Conservation (phyloP, 2,113 vertebrate genomes). For the Opisthocomus hoazin region DNA sequence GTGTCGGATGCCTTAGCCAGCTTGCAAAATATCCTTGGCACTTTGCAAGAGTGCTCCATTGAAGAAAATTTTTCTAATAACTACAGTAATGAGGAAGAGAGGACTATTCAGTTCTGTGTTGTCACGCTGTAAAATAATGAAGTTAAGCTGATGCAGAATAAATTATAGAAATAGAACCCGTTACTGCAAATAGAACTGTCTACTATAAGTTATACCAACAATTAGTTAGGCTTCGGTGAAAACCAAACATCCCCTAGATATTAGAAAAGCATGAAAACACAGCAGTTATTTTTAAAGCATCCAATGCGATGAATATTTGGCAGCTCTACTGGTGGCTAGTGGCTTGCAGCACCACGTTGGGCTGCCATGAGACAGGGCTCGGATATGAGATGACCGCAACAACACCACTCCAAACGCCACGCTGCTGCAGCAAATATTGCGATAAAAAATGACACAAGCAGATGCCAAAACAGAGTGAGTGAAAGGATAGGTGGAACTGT, state of each 20-base stretch:
- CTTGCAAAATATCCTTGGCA: background rate
- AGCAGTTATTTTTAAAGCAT: conserved; percentile 46
- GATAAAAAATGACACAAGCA: background rate
- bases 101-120: conserved; percentile 18
- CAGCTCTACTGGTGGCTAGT: conserved; percentile 14
- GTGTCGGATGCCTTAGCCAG: background rate
- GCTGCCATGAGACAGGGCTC: background rate
- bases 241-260: conserved; percentile 43
- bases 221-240: conserved; percentile 55
- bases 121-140: background rate
- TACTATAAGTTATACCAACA: conserved; percentile 39
- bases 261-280: conserved; percentile 58
- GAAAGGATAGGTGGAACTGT: background rate
- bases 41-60: background rate
- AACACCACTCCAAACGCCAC: background rate
- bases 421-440: background rate
- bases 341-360: background rate
- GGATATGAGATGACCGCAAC: conserved; percentile 32
- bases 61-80: conserved; percentile 44
- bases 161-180: conserved; percentile 29
- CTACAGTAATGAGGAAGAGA: conserved; percentile 16
- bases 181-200: conserved; percentile 46
- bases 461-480: background rate
- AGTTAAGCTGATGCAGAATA: conserved; percentile 43
- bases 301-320: conserved; percentile 39